These are phyloP conservation scores for Xylophagus ater DNA, from an alignment of 2,888 invertebrate genomes.

Conservation along the genomic window DNA sequence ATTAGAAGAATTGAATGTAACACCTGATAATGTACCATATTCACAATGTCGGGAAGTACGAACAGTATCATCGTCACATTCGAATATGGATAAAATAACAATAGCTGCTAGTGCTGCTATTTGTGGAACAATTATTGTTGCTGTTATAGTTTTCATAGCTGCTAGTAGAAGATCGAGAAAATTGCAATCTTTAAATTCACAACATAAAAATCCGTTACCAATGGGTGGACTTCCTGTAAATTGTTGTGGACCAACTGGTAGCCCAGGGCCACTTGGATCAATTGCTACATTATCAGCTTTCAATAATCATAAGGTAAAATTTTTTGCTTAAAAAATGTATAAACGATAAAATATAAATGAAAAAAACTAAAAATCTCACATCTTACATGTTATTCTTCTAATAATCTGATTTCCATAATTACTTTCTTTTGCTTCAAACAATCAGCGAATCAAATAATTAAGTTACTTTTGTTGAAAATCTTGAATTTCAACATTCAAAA, in stretches of 20 bases:
- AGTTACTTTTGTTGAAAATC: too few species aligned
- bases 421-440: slow-evolving; percentile 5
- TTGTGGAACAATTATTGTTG: slow-evolving; percentile 82
- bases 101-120: slow-evolving; percentile 89
- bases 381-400: slow-evolving; percentile 3
- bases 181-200: slow-evolving; percentile 55
- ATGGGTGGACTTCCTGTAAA: slow-evolving; percentile 66
- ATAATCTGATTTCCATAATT: slow-evolving; percentile 3
- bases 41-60: slow-evolving; percentile 81
- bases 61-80: slow-evolving; percentile 69
- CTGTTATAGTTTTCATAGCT: slow-evolving; percentile 80
- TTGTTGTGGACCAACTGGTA: slow-evolving; percentile 70
- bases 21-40: slow-evolving; percentile 75
- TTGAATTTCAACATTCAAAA: too few species aligned
- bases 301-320: slow-evolving; percentile 64
- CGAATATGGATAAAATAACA: slow-evolving; percentile 90
- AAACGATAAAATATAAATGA: neutral
- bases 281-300: slow-evolving; percentile 75
- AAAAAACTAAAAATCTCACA: neutral
- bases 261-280: slow-evolving; percentile 72
- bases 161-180: slow-evolving; percentile 72
- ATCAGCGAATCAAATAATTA: neutral
- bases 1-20: slow-evolving; percentile 76
- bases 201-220: slow-evolving; percentile 54
- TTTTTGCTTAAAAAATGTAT: neutral